Evolutionary conservation across 2,113 vertebrate species (phyloP), one percentile per base, ranked within the genome.

Genomic region (Holacanthus passer): DNA sequence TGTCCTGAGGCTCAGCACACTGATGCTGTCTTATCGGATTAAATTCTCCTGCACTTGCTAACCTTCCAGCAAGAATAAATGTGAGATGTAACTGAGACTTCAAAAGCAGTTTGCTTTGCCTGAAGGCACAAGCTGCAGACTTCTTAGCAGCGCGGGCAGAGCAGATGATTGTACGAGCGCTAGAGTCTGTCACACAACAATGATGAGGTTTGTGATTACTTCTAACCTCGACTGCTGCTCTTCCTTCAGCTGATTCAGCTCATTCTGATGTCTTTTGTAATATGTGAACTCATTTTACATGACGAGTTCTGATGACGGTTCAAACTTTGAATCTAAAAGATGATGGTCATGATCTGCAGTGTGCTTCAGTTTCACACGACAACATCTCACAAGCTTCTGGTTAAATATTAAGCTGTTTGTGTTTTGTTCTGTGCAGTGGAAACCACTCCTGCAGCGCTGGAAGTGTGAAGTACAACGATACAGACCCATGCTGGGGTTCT

Each of bases 401-500:
- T n/a, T 14, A 59, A 76, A 52, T 32, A 2, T 22, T 1, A n/a
- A 22, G 16, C 6, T 79, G 32, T 75, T 10, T 78, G 27, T 84
- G 52, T 76, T 77, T 2, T 75, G 6, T 73, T 11, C 47, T 24
- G 2, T 85, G 12, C 91, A 96, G 95, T 31, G 95, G 96, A 75
- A 98, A 99, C 60, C 96, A 97, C 87, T 98, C 97, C 17, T 98
- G 97, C 79, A 96, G 92, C 0, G 93, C 96, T 45, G 96, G 96
- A 73, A 93, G 94, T 69, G 85, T 94, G 68, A 97, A 95, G 88
- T 95, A 96, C 92, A 98, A 98, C 0, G 98, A 99, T 71, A 99
- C 97, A 0, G 98, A 99, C 43, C 88, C 81, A 2, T 99, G 98
- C 94, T 99, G 98, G 98, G 98, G 98, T 1, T 90, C 96, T 0